A percentile compares a stretch with the other conserved stretches of the same genome.
These are phyloP conservation scores for Phenganax marumi DNA, from an alignment of 92 coral and sea anemone species.

Conservation along the genomic window DNA sequence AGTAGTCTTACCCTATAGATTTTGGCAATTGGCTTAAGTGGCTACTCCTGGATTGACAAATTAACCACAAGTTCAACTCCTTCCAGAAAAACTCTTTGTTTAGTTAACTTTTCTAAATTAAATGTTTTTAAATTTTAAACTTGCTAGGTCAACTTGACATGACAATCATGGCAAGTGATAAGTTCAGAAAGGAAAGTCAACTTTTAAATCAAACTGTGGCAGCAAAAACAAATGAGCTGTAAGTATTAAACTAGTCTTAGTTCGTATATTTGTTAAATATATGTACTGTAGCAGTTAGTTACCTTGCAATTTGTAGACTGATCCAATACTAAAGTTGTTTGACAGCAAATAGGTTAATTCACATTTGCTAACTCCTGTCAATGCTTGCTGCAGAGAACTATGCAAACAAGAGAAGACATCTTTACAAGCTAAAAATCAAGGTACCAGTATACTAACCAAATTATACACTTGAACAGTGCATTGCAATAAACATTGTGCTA, in stretches of 20 bases:
- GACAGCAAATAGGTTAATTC: no score
- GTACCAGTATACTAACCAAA: not conserved
- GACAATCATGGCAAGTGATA: not conserved
- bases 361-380: no score
- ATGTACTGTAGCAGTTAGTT: no score
- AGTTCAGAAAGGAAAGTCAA: not conserved
- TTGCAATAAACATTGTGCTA: not conserved
- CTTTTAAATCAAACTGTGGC: not conserved
- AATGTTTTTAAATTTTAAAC: not conserved
- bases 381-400: not conserved
- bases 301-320: not conserved
- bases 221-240: not conserved
- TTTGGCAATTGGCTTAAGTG: not conserved
- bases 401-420: not conserved
- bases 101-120: not conserved
- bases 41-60: not conserved
- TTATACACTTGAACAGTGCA: not conserved
- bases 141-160: not conserved
- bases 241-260: not conserved
- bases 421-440: not conserved
- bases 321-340: not conserved
- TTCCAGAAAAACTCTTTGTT: not conserved
- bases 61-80: not conserved
- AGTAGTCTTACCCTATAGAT: not conserved
- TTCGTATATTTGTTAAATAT: not conserved